Evolutionary conservation across 2,888 invertebrate species (phyloP), one percentile per base, ranked within the genome.

Genomic region (Pheosia gnoma): DNA sequence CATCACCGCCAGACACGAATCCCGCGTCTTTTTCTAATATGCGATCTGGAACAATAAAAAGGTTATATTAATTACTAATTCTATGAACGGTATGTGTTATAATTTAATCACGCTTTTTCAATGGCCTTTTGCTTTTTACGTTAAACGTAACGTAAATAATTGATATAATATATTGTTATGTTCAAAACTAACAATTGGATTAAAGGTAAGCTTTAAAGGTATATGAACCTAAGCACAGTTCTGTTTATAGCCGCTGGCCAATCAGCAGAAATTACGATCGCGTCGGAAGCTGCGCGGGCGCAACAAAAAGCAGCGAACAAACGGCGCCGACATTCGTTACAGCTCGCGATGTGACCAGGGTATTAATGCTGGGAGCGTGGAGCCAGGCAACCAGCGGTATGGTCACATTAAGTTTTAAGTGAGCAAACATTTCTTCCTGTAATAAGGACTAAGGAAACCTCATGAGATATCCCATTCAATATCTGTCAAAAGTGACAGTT

Each of bases 1-100:
- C 96, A 72, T 96, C 96, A 0, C 95, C 96, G 3, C 96, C 96
- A 0, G 96, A 96, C 69, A 96, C 96, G 85, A 96, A 96, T 58
- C 96, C 96, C 5, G 96, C 96, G 81, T 96, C 96, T 60, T 94
- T 90, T 64, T 95, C 95, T 60, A 94, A 70, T 66, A 91, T 89
- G 45, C 92, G 88, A 80, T 94, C 95, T 95, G 94, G 11, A 95
- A 88, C 86, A 89, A 89, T 76, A 63, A 75, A 59, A 69, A 68
- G 47, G 5, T n/a, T n/a, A 25, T n/a, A 3, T 47, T 43, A 47
- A n/a, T n/a, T 47, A 9, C 4, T 47, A 1, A n/a, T n/a, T 47
- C 47, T 47, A n/a, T n/a, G 4, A 47, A 47, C 47, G 11, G 11
- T 4, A 4, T 47, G 47, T 11, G 25, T 25, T 25, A 25, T n/a